phyloP scores from a whole-genome alignment of 2,113 vertebrate species.

The Podilymbus podiceps region DNA sequence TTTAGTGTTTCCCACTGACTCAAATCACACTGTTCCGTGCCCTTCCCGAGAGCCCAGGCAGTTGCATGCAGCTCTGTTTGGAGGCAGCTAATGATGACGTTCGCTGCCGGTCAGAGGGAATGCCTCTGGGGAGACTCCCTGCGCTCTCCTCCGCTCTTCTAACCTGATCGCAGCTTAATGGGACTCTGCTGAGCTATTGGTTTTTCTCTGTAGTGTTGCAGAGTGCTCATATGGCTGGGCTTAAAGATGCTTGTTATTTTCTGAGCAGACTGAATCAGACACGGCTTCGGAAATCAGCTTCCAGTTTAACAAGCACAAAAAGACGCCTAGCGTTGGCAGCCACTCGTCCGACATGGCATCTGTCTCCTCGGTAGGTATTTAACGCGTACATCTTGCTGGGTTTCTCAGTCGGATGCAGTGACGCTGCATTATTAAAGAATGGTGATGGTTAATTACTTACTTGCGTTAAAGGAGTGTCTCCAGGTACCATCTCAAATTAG shows the following conservation, averaged over 20 bases:
- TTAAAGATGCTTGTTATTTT: slow-evolving; percentile 34
- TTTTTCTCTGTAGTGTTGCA: not conserved
- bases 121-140: slow-evolving; percentile 38
- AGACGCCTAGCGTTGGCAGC: slow-evolving; percentile 69
- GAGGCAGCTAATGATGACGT: slow-evolving; percentile 48
- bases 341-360: slow-evolving; percentile 77
- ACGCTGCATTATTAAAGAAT: not conserved
- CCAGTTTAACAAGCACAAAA: slow-evolving; percentile 69
- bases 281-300: slow-evolving; percentile 77
- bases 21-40: not conserved
- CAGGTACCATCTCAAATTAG: not conserved
- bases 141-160: not conserved
- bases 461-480: not conserved
- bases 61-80: not conserved
- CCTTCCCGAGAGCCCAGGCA: not conserved
- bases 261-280: slow-evolving; percentile 75
- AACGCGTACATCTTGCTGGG: not conserved
- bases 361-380: slow-evolving; percentile 71
- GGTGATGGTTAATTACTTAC: not conserved
- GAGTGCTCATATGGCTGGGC: not conserved
- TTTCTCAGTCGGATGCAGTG: fast-evolving
- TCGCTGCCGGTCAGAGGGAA: not conserved
- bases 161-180: not conserved
- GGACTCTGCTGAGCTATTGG: slow-evolving; percentile 2
- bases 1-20: not conserved